Base-by-base conservation (phyloP, 2,888 invertebrate species). In the Lasioglossum calceatum region DNA sequence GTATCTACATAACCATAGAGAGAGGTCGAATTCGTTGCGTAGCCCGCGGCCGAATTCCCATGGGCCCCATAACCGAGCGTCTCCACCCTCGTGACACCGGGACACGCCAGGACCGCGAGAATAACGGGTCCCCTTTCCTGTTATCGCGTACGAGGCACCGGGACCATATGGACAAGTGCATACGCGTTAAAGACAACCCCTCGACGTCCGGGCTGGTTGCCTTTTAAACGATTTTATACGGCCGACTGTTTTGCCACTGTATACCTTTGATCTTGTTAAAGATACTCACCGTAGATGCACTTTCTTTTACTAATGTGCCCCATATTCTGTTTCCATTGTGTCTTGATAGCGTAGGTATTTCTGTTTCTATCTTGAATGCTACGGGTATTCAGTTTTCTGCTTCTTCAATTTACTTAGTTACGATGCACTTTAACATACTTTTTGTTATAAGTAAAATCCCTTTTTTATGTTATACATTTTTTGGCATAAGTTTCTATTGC, bases 1-100 rank as follows among this genome's bases (percentile, higher is more conserved):
- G 89, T 90, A 89, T 90, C 89, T 89, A 90, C 91, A 88, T 91
- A 86, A 85, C 85, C 82, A 78, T 76, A 72, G 75, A 82, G 75
- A 23, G 50, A 54, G 90, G 91, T 87, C 83, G 90, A 61, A 82
- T 85, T 82, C 80, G 91, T 87, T 91, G 87, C 90, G 90, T 91
- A 91, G 93, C 93, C 93, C 86, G 93, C 92, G 94, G 94, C 92
- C 90, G 90, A 91, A 92, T 88, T 95, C 95, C 93, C 95, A 91
- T 84, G 94, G 92, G 95, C 92, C 92, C 93, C 94, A 94, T 95
- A 95, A 95, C 93, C 87, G 88, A 89, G 87, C 88, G 85, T 90
- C 92, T 89, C 91, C 91, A 89, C 91, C 90, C 91, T 91, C 87
- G 73, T 84, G 84, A 82, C 89, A 85, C 86, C 83, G 71, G 86